A percentile compares a stretch with the other conserved stretches of the same genome.
phyloP scores from a whole-genome alignment of 2,113 vertebrate species.

The Embiotoca jacksoni region DNA sequence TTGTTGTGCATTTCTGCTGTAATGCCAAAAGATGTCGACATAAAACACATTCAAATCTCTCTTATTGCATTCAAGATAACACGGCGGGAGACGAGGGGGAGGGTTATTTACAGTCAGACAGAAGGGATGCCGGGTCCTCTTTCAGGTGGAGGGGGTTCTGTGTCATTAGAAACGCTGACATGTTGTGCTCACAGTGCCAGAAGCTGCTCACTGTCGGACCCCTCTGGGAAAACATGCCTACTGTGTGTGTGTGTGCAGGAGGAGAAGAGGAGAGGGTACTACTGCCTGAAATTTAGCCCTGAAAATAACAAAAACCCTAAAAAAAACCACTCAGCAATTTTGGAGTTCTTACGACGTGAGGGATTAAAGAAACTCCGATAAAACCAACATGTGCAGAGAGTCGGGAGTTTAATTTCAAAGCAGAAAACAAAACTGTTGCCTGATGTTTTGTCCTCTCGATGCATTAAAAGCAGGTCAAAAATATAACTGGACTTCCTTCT shows the following conservation, averaged over 20 bases:
- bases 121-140: neutral
- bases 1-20: constrained; percentile 90
- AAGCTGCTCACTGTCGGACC: constrained; percentile 12
- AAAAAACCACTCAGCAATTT: neutral
- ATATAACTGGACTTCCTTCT: no score
- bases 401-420: no score
- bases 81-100: constrained; percentile 40
- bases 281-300: constrained; percentile 11
- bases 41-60: constrained; percentile 82
- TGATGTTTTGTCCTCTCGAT: no score
- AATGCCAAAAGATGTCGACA: constrained; percentile 72
- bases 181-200: constrained; percentile 27
- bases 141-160: constrained; percentile 3
- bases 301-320: neutral
- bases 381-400: neutral
- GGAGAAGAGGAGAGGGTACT: neutral
- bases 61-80: constrained; percentile 86
- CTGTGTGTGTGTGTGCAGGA: neutral
- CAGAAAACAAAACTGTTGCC: no score
- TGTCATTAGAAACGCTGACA: constrained; percentile 23
- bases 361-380: neutral
- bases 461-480: no score
- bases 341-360: neutral
- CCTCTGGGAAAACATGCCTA: constrained; percentile 10
- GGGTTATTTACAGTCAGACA: constrained; percentile 68